Evolutionary conservation across 2,113 vertebrate species (phyloP).

Genomic region (Cariama cristata): DNA sequence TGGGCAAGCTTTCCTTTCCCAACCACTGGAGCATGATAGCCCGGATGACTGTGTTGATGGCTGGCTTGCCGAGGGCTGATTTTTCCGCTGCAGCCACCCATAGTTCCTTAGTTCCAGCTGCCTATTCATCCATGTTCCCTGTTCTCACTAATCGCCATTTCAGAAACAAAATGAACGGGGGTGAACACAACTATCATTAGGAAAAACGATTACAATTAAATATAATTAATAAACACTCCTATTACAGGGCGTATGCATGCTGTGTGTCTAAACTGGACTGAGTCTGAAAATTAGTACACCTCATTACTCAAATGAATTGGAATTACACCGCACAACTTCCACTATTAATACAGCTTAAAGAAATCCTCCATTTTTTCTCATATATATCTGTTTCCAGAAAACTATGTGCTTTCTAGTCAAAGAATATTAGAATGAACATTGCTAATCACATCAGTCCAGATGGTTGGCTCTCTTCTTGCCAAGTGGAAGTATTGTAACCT

Average conservation of each 20-base stretch:
- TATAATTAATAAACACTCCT: slow-evolving; percentile 71
- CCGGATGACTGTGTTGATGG: neutral
- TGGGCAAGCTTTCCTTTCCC: neutral
- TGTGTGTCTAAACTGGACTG: slow-evolving; percentile 49
- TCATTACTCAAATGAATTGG: slow-evolving; percentile 69
- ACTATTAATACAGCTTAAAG: slow-evolving; percentile 63
- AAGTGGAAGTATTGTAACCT: slow-evolving; percentile 64
- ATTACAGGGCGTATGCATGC: slow-evolving; percentile 65
- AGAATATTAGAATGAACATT: slow-evolving; percentile 67
- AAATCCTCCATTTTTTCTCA: slow-evolving; percentile 25
- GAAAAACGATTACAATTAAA: slow-evolving; percentile 64
- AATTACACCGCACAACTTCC: slow-evolving; percentile 34
- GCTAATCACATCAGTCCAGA: slow-evolving; percentile 75
- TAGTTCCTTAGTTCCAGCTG: slow-evolving; percentile 33
- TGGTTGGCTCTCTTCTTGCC: slow-evolving; percentile 65
- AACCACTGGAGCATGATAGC: slow-evolving; percentile 17
- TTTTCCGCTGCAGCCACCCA: slow-evolving; percentile 23
- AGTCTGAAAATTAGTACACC: slow-evolving; percentile 51
- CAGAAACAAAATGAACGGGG: slow-evolving; percentile 39
- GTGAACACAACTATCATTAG: slow-evolving; percentile 54
- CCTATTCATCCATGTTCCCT: slow-evolving; percentile 11
- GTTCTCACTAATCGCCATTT: slow-evolving; percentile 2
- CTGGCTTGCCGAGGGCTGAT: neutral
- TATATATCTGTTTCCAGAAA: slow-evolving; percentile 42
- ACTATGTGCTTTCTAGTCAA: slow-evolving; percentile 56